Base-by-base conservation (phyloP, 35 echinoderm and acorn worm species). In the Eucidaris tribuloides region DNA sequence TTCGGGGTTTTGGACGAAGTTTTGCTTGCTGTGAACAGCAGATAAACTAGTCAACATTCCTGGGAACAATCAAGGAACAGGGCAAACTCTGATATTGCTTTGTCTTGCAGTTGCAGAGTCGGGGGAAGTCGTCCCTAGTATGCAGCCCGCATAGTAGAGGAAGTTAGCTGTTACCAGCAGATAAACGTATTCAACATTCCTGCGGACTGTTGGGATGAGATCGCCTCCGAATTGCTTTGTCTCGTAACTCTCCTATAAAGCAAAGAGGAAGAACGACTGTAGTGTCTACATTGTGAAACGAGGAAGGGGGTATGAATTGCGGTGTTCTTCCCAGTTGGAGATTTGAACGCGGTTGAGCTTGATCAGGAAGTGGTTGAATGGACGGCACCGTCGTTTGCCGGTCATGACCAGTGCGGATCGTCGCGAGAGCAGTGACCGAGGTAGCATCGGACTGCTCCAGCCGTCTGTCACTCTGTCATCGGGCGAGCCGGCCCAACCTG, bases 331-430 rank as follows among this genome's bases (percentile, higher is more conserved):
- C n/a, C n/a, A n/a, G n/a, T n/a, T n/a, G n/a, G n/a, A n/a, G n/a
- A n/a, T n/a, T n/a, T n/a, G n/a, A n/a, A n/a, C n/a, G n/a, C n/a
- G n/a, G n/a, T n/a, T n/a, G n/a, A n/a, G n/a, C n/a, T n/a, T n/a
- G n/a, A n/a, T n/a, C n/a, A n/a, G n/a, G n/a, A n/a, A n/a, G n/a
- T n/a, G n/a, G n/a, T n/a, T n/a, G n/a, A n/a, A n/a, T n/a, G n/a
- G n/a, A n/a, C n/a, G n/a, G n/a, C n/a, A n/a, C n/a, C n/a, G n/a
- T n/a, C n/a, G n/a, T 6, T 17, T 43, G 66, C 4, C 25, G 66
- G 66, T 40, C 33, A 72, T 72, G 66, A 72, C 66, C 23, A 72
- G 66, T 72, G 33, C 66, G 23, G n/a, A 9, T 11, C 48, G n/a
- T 9, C 9, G n/a, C 9, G 27, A 25, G 39, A 72, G 66, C n/a